Evolutionary conservation across 2,797 vertebrate genomes (phyloP).

Genomic region (Peromyscus aztecus): DNA sequence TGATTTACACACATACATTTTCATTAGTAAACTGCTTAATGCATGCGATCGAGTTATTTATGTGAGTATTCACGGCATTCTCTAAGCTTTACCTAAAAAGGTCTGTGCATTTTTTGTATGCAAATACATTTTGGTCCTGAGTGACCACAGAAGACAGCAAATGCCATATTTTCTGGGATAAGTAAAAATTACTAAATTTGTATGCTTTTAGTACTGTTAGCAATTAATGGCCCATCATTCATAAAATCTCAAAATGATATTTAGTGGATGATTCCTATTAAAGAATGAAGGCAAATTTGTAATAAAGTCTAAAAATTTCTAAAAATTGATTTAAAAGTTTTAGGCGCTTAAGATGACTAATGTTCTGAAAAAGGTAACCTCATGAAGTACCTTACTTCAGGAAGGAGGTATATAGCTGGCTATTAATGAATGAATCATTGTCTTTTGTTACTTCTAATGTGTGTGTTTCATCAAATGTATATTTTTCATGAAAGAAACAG

Average conservation of each 20-base stretch:
- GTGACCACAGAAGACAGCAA: slow-evolving; percentile 56
- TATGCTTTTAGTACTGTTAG: slow-evolving; percentile 53
- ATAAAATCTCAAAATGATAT: slow-evolving; percentile 67
- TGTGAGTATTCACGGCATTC: slow-evolving; percentile 64
- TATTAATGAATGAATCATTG: slow-evolving; percentile 44
- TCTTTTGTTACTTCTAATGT: slow-evolving; percentile 52
- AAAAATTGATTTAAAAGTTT: slow-evolving; percentile 67
- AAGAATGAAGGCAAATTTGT: slow-evolving; percentile 62
- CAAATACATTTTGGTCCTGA: slow-evolving; percentile 61
- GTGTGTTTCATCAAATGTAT: slow-evolving; percentile 12
- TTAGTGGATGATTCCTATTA: slow-evolving; percentile 60
- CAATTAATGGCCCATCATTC: slow-evolving; percentile 38
- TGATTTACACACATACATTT: slow-evolving; percentile 54
- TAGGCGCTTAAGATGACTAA: slow-evolving; percentile 59
- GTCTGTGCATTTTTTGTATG: slow-evolving; percentile 47
- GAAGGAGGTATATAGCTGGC: slow-evolving; percentile 48
- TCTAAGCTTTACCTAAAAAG: slow-evolving; percentile 43
- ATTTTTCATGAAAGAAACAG: slow-evolving; percentile 59
- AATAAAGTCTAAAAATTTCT: slow-evolving; percentile 66
- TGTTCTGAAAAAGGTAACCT: slow-evolving; percentile 62
- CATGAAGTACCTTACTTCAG: slow-evolving; percentile 40
- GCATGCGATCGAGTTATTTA: slow-evolving; percentile 34
- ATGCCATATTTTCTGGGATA: slow-evolving; percentile 59
- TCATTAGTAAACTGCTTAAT: slow-evolving; percentile 61
- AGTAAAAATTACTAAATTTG: slow-evolving; percentile 25